Conservation (phyloP, 2,113 vertebrate species). For the Pseudorectes ferrugineus region DNA sequence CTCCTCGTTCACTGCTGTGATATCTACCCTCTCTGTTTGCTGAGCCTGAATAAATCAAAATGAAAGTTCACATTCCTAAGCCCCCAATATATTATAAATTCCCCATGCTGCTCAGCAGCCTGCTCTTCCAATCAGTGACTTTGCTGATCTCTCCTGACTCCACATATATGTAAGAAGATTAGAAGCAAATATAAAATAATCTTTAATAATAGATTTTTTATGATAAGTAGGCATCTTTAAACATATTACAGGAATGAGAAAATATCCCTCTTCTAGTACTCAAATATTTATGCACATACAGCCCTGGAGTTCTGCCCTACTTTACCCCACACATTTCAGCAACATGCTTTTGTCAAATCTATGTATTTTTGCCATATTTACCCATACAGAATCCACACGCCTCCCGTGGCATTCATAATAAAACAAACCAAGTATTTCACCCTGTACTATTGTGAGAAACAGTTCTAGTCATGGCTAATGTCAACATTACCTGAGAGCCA, state of each 20-base stretch:
- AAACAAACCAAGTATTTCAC: background rate
- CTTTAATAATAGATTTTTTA: background rate
- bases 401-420: background rate
- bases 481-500: background rate
- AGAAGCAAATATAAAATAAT: constrained; percentile 12
- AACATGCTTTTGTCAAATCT: background rate
- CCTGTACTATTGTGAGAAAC: background rate
- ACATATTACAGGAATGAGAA: background rate
- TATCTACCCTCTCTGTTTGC: constrained; percentile 2
- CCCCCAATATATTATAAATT: background rate
- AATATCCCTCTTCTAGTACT: background rate
- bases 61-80: constrained; percentile 9
- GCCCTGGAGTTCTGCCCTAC: background rate
- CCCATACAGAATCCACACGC: background rate
- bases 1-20: background rate
- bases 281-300: constrained; percentile 20
- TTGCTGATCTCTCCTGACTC: constrained; percentile 19
- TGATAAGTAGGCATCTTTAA: constrained; percentile 5
- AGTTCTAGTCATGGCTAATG: background rate
- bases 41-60: constrained; percentile 8
- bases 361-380: background rate
- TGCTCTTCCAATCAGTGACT: background rate
- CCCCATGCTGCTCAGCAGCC: background rate
- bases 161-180: constrained; percentile 17
- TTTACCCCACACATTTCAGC: background rate